These are phyloP conservation scores for Drepanosiphum platanoidis DNA, from an alignment of 2,888 invertebrate species.

Conservation along the genomic window DNA sequence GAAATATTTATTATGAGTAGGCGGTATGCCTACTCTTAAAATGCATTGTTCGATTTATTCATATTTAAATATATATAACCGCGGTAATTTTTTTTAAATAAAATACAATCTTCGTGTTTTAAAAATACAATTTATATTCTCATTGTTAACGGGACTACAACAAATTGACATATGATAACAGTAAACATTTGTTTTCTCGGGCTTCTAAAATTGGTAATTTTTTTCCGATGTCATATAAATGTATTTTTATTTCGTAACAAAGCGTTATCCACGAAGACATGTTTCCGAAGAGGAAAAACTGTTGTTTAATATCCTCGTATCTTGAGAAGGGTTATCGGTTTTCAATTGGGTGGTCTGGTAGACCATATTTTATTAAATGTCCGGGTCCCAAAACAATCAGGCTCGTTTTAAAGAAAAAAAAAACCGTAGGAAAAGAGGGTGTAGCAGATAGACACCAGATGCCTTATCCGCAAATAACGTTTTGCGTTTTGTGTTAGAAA, in stretches of 20 bases:
- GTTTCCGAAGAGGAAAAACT: slow-evolving; percentile 23
- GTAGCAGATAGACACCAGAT: slow-evolving; percentile 53
- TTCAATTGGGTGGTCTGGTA: slow-evolving; percentile 47
- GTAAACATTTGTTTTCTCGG: background rate
- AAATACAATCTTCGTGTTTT: background rate
- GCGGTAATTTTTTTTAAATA: background rate
- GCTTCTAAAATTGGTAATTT: background rate
- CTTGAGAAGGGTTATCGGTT: slow-evolving; percentile 54
- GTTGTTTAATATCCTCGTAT: slow-evolving; percentile 47
- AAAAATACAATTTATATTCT: background rate
- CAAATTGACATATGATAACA: background rate
- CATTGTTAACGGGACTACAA: background rate
- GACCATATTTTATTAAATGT: slow-evolving; percentile 59
- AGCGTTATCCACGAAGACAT: slow-evolving; percentile 20
- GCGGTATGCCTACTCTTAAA: too few species aligned
- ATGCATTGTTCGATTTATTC: background rate
- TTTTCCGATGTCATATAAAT: background rate
- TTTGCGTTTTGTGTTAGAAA: slow-evolving; percentile 46
- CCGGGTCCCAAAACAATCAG: slow-evolving; percentile 44
- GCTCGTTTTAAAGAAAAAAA: slow-evolving; percentile 43
- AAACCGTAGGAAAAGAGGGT: slow-evolving; percentile 39
- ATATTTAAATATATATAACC: background rate
- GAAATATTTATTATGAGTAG: too few species aligned
- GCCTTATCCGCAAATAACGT: slow-evolving; percentile 46
- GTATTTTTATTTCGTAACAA: background rate